Evolutionary conservation across 1,140 invertebrate genomes (phyloP), one percentile per base, ranked within the genome.

Genomic region (Oncopodura yosiiana): DNA sequence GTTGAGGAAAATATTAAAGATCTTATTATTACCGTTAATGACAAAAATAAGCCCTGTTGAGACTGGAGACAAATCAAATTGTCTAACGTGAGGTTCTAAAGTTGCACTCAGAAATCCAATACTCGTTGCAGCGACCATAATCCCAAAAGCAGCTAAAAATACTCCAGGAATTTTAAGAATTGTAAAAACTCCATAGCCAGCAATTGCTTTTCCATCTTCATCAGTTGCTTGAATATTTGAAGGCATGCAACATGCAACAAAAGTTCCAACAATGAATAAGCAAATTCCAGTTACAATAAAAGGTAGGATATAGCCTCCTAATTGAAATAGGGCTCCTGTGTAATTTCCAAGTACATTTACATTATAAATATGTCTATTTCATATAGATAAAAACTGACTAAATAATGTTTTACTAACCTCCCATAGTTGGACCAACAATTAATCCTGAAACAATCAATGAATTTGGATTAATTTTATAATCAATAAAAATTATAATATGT

Each of bases 11-110:
- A 26, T 27, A 21, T 21, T 26, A 6, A 48, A 16, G 1, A 86
- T 87, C 68, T 91, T 92, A n/a, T 81, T 78, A 1, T 82, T 86
- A 3, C 88, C 89, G 65, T 87, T 89, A 38, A 92, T 83, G 12
- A 93, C 78, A 68, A 92, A 92, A 78, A 91, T 84, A 14, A 89
- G 67, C 0, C 88, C 88, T 29, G 90, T 71, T 8, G 86, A 67
- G 8, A 88, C 75, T 0, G 86, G 85, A 19, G n/a, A 21, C 2
- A 60, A 26, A 14, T 29, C 27, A 65, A 71, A 84, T 70, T 81
- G 78, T 58, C 84, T 68, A n/a, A 90, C 69, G 74, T 88, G 86
- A 2, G 86, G 85, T 64, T 89, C 86, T 6, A 90, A 69, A 0
- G 84, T 87, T 0, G 85, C 84, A 66, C 83, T 80, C 3, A 87